Evolutionary conservation across 2,888 invertebrate genomes (phyloP).

Genomic region (Fragum whitleyi): DNA sequence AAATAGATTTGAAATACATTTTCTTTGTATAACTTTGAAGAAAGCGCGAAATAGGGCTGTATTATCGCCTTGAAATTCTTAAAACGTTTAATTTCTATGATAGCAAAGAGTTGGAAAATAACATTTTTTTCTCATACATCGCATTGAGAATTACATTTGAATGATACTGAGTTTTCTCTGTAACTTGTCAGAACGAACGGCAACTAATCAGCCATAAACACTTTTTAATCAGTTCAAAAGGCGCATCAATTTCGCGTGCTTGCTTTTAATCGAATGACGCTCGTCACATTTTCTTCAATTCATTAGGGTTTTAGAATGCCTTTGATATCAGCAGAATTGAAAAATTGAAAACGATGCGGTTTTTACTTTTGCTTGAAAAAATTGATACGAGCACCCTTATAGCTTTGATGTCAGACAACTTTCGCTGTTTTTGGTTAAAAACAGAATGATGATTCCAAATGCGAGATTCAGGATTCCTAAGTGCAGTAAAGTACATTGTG

Average conservation of each 20-base stretch:
- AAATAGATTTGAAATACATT: too few relatives aligned
- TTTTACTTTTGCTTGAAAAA: neutral
- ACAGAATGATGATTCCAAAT: too few relatives aligned
- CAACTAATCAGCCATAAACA: conserved; percentile 9
- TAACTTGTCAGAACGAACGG: conserved; percentile 27
- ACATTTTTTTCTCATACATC: conserved; percentile 25
- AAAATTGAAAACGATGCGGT: neutral
- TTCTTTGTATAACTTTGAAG: too few relatives aligned
- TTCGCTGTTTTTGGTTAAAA: too few relatives aligned
- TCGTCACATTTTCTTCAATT: conserved; percentile 1
- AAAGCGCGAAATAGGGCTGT: too few relatives aligned
- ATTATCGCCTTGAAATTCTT: too few relatives aligned
- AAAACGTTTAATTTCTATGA: too few relatives aligned
- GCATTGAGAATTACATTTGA: neutral
- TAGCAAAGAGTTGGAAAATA: neutral
- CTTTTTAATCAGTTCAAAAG: neutral
- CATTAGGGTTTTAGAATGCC: conserved; percentile 1
- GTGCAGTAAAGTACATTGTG: too few relatives aligned
- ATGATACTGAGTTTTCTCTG: conserved; percentile 9
- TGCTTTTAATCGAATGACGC: conserved; percentile 5
- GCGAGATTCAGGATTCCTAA: too few relatives aligned
- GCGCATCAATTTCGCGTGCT: conserved; percentile 7
- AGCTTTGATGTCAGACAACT: too few relatives aligned
- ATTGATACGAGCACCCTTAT: neutral
- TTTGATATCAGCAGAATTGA: neutral